Conservation (phyloP, 1,140 invertebrate genomes). For the Chironomus striatipennis region DNA sequence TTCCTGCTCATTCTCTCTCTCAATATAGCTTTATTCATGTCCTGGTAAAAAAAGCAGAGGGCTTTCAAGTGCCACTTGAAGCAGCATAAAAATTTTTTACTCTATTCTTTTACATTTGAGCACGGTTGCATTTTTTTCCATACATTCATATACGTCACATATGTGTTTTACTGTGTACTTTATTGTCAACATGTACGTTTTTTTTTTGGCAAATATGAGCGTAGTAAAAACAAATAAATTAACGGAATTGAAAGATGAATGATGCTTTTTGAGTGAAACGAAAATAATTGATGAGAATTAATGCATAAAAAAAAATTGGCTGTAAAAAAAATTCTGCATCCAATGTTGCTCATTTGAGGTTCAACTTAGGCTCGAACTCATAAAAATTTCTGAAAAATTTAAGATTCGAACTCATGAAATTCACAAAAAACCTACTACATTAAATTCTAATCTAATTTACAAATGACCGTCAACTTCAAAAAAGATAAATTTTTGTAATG, state of each 20-base stretch:
- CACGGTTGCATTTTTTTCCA: neutral
- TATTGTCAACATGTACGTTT: neutral
- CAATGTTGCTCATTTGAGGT: too few relatives aligned
- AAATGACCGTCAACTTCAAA: too few relatives aligned
- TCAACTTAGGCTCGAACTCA: too few relatives aligned
- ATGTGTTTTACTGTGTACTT: neutral
- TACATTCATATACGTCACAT: neutral
- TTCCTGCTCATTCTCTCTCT: neutral
- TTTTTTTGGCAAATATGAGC: neutral
- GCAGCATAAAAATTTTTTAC: neutral
- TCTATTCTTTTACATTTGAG: neutral
- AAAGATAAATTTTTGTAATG: too few relatives aligned
- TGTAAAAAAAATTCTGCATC: too few relatives aligned
- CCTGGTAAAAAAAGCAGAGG: slow-evolving; percentile 1
- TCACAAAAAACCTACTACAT: too few relatives aligned
- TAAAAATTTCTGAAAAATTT: too few relatives aligned
- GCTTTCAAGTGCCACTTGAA: neutral
- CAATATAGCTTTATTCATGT: neutral
- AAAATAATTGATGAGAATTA: too few relatives aligned
- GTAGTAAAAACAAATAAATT: neutral
- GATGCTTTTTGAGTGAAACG: too few relatives aligned
- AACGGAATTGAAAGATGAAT: neutral
- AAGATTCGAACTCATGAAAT: too few relatives aligned
- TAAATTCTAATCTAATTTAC: too few relatives aligned
- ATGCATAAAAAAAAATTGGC: too few relatives aligned